A percentile compares a stretch with the other conserved stretches of the same genome.
Evolutionary conservation across 2,888 invertebrate genomes (phyloP).

Genomic region (Dastarcus helophoroides): DNA sequence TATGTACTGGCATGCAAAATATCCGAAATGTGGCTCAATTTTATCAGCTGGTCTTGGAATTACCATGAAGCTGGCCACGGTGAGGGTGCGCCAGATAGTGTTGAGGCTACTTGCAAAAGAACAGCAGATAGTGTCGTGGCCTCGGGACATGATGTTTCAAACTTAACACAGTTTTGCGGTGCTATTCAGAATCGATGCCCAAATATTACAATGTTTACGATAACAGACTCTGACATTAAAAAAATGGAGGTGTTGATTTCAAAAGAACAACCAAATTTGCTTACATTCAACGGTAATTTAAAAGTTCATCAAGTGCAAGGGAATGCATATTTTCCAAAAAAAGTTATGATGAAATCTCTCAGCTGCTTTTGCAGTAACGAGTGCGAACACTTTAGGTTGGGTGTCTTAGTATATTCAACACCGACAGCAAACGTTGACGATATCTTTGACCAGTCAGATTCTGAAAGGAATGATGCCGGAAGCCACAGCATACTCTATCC

Average conservation of each 20-base stretch:
- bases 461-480: no score
- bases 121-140: slow-evolving; percentile 25
- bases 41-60: slow-evolving; percentile 21
- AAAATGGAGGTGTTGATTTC: slow-evolving; percentile 6
- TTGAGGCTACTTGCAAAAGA: slow-evolving; percentile 27
- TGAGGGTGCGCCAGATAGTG: slow-evolving; percentile 27
- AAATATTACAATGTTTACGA: slow-evolving; percentile 13
- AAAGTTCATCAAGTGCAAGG: slow-evolving; percentile 12
- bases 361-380: slow-evolving; percentile 1
- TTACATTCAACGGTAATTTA: slow-evolving; percentile 9
- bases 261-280: slow-evolving; percentile 6
- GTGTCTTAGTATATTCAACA: no score
- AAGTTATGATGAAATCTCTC: slow-evolving; percentile 2
- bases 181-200: slow-evolving; percentile 15
- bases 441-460: no score
- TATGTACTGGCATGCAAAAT: slow-evolving; percentile 22
- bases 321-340: slow-evolving; percentile 6
- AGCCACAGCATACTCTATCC: no score
- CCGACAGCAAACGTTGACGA: no score
- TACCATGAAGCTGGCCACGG: slow-evolving; percentile 25
- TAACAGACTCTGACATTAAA: slow-evolving; percentile 17
- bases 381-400: not conserved
- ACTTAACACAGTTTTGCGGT: slow-evolving; percentile 16
- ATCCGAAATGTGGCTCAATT: slow-evolving; percentile 17
- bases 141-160: slow-evolving; percentile 22